Conservation (phyloP, 2,797 vertebrate genomes). For the Lutjanus campechanus region DNA sequence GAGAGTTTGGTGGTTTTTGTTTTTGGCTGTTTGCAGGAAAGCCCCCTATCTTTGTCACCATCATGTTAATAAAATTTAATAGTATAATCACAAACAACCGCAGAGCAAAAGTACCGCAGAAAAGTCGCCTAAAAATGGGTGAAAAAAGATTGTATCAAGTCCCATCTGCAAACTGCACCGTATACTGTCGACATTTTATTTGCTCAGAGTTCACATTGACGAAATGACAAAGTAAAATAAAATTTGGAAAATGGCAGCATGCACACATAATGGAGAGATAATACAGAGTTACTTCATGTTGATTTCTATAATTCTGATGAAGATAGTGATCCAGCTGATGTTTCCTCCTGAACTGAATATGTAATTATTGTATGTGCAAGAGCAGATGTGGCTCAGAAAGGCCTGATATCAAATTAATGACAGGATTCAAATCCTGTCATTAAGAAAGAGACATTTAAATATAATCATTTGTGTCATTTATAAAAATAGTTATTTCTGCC, state of each 20-base stretch:
- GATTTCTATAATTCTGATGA: not conserved
- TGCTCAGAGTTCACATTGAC: not conserved
- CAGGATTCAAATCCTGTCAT: not conserved
- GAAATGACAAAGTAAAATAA: not conserved
- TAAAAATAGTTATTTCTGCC: not conserved
- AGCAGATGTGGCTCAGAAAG: not conserved
- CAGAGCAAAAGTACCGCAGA: not conserved
- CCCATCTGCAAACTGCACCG: not conserved
- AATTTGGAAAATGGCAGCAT: not conserved
- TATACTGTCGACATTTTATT: not conserved
- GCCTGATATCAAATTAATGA: not conserved
- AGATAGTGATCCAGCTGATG: not conserved
- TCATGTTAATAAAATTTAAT: not conserved
- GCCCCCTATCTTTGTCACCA: not conserved
- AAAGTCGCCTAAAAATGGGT: not conserved
- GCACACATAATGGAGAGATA: not conserved
- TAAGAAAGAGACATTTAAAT: constrained; percentile 3
- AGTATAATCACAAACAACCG: not conserved
- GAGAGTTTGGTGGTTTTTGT: not conserved
- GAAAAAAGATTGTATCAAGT: not conserved
- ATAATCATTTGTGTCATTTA: not conserved
- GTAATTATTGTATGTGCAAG: not conserved
- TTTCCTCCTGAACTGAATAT: not conserved
- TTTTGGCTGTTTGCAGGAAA: not conserved
- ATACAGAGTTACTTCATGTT: not conserved